Evolutionary conservation across 2,888 invertebrate genomes (phyloP).

Genomic region (Sarcophaga caerulescens): DNA sequence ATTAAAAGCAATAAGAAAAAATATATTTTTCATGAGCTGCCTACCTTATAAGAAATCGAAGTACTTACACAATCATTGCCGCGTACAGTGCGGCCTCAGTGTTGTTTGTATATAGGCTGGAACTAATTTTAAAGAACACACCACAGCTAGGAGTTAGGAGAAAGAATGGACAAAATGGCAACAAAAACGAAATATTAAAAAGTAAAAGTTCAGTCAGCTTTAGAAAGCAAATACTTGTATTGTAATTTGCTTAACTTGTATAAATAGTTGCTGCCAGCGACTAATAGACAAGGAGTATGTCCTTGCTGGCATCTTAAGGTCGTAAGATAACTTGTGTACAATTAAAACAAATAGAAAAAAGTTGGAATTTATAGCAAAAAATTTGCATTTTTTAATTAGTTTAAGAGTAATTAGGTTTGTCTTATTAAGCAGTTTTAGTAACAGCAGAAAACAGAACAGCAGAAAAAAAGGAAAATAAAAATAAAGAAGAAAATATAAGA

Average conservation of each 20-base stretch:
- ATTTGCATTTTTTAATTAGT: constrained; percentile 66
- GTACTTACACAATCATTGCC: too few relatives aligned
- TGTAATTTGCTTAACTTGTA: not conserved
- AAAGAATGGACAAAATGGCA: too few relatives aligned
- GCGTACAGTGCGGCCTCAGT: not conserved
- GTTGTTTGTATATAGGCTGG: constrained; percentile 40
- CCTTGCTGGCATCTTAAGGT: constrained; percentile 4
- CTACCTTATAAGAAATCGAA: too few relatives aligned
- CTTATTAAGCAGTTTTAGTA: constrained; percentile 25
- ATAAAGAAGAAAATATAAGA: not conserved
- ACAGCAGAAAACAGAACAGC: not conserved
- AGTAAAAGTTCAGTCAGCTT: not conserved
- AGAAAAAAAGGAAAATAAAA: not conserved
- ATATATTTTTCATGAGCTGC: too few relatives aligned
- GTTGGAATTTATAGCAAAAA: constrained; percentile 4
- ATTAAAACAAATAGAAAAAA: not conserved
- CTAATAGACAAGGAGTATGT: not conserved
- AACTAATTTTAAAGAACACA: constrained; percentile 49
- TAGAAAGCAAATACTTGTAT: not conserved
- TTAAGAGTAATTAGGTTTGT: constrained; percentile 25
- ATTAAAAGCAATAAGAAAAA: too few relatives aligned
- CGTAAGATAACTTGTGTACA: not conserved
- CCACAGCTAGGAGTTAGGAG: not conserved
- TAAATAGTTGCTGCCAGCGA: not conserved
- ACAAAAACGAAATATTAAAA: not conserved